Evolutionary conservation across 2,797 vertebrate genomes (phyloP), one percentile per base, ranked within the genome.

Genomic region (Hypotaenidia okinawae): DNA sequence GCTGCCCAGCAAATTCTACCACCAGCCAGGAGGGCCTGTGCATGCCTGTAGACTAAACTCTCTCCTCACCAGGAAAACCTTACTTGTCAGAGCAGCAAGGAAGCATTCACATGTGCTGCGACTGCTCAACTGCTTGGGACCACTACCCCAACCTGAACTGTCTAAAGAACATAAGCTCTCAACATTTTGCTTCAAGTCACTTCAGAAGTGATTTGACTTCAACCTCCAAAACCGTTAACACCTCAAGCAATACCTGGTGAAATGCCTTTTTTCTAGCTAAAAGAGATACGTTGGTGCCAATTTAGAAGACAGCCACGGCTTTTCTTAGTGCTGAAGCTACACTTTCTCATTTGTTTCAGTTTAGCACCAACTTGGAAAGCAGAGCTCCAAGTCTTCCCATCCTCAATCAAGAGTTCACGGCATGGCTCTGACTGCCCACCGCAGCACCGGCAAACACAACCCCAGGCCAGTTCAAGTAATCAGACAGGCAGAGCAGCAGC

Each of bases 41-140:
- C 19, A 11, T 74, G 32, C 41, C 32, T 67, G 16, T 19, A 54
- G 37, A 64, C 32, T 59, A 18, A 89, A 49, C 8, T 81, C 45
- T 19, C 52, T 78, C 62, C 52, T 83, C 23, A 32, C 27, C 68
- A 67, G 72, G 33, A 82, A 92, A 95, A 77, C 8, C 47, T 90
- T 63, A 52, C 10, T 16, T 33, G 51, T 16, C 64, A 74, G 37
- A 89, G 45, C 49, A 75, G 54, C 37, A 63, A 41, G 39, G 23
- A 70, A 90, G 39, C 45, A 35, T 35, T 45, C 39, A 37, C 47
- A 47, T 23, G 32, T 4, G 10, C 67, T 23, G 10, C 5, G 17
- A 61, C 16, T 76, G 30, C 24, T 73, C 27, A 58, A 54, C 33
- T 24, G 32, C n/a, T 51, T 52, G n/a, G 21, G 21, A 89, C 11